phyloP scores from a whole-genome alignment of 92 coral and sea anemone species.

The Actinostola sp. region DNA sequence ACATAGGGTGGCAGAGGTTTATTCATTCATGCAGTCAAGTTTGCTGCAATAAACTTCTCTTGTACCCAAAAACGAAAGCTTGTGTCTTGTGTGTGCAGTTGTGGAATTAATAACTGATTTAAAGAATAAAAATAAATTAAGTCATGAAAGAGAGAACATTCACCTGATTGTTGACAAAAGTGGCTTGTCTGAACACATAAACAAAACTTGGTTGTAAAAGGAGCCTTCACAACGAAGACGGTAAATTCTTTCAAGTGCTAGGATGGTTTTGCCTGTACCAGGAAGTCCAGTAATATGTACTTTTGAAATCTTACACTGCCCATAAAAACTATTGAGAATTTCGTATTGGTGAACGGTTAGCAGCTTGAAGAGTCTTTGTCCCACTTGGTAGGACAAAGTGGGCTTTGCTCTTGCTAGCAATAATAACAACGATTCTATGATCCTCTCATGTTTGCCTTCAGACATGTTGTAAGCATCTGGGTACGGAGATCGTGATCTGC shows the following conservation, averaged over 20 bases:
- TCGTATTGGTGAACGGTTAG: neutral
- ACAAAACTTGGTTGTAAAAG: neutral
- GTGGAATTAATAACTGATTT: no score
- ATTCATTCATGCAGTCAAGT: no score
- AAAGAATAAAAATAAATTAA: no score
- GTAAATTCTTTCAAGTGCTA: neutral
- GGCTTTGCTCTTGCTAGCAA: constrained; percentile 12
- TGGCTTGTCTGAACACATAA: neutral
- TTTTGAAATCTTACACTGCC: neutral
- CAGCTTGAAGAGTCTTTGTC: neutral
- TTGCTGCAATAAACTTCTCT: no score
- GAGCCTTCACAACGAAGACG: neutral
- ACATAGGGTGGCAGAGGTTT: no score
- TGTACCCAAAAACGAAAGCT: no score
- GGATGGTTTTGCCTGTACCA: neutral
- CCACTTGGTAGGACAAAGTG: neutral
- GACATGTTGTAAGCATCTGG: constrained; percentile 1
- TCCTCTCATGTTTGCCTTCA: neutral
- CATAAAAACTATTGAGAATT: neutral
- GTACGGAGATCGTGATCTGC: neutral
- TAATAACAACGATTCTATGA: constrained; percentile 2
- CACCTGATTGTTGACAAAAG: neutral
- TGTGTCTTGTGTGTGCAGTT: no score
- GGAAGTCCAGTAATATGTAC: neutral
- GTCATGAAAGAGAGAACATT: no score